Base-by-base conservation (phyloP, 2,113 vertebrate species). In the Pitta sordida region DNA sequence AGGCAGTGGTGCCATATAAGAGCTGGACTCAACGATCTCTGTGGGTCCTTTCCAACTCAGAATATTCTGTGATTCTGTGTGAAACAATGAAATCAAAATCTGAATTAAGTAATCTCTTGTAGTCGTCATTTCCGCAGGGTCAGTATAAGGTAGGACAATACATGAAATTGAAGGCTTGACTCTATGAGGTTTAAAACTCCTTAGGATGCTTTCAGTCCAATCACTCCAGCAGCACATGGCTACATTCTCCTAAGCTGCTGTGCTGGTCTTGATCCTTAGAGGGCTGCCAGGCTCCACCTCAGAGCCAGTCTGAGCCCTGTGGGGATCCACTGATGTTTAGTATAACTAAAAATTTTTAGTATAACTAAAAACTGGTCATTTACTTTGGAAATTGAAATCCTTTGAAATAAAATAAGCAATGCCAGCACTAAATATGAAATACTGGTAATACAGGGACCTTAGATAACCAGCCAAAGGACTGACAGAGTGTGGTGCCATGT, bases 391-490 rank as follows among this genome's bases (percentile, higher is more conserved):
- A 83, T 75, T 41, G 93, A 88, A 88, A 53, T 44, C 10, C 8
- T 80, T 92, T 90, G 83, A 41, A 74, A 83, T 81, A 88, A 73
- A 94, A 85, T 67, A 48, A 24, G 5, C 62, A 88, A 88, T 30
- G 36, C n/a, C 24, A 73, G 41, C 65, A 56, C 14, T 83, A 77
- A 83, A 70, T 23, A 70, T 62, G 29, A 93, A 86, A 75, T 74
- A 86, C 9, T 63, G 36, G 32, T 70, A 87, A 59, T 51, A 67
- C 14, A 55, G 29, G 75, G 70, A 71, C 46, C 60, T 91, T 79
- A 87, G 84, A 60, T 52, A 91, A 94, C n/a, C n/a, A 91, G 69
- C 53, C 90, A 93, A 86, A 90, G 51, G 51, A 53, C 75, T 70
- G 78, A 78, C 11, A 29, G 51, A 81, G 83, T 43, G 43, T 34